Percentiles rank a stretch among this genome's conserved stretches.
Conservation (phyloP, 2,797 vertebrate genomes). For the Sylvia borin region DNA sequence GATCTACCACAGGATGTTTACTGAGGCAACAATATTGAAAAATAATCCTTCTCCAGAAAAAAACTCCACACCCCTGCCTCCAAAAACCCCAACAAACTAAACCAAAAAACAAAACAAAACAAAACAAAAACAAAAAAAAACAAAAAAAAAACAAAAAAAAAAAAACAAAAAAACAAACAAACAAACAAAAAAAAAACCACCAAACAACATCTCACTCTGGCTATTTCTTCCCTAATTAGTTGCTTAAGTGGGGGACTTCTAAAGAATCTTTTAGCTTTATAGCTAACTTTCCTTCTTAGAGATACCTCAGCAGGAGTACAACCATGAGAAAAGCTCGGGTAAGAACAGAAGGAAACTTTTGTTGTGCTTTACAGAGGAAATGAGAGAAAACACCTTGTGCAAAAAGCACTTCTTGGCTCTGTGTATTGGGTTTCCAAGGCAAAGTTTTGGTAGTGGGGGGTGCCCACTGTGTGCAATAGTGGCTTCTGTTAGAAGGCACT, state of each 20-base stretch:
- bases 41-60: background rate
- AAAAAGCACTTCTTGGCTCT: background rate
- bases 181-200: background rate
- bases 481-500: background rate
- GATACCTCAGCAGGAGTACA: background rate
- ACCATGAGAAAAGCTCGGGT: background rate
- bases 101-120: background rate
- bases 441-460: background rate
- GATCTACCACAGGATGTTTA: background rate
- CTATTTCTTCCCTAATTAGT: background rate
- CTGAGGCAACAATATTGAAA: background rate
- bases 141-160: background rate
- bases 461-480: rapidly evolving
- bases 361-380: background rate
- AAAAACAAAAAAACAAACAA: background rate
- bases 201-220: rapidly evolving
- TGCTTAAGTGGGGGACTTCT: background rate
- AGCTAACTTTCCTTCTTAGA: background rate
- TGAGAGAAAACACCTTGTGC: background rate
- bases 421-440: rapidly evolving
- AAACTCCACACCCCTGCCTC: rapidly evolving
- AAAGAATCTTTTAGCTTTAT: background rate
- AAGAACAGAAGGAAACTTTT: background rate
- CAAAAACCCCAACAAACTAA: rapidly evolving
- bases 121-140: background rate